Evolutionary conservation across 1,140 invertebrate genomes (phyloP), one percentile per base, ranked within the genome.

Genomic region (Bombus haemorrhoidalis): DNA sequence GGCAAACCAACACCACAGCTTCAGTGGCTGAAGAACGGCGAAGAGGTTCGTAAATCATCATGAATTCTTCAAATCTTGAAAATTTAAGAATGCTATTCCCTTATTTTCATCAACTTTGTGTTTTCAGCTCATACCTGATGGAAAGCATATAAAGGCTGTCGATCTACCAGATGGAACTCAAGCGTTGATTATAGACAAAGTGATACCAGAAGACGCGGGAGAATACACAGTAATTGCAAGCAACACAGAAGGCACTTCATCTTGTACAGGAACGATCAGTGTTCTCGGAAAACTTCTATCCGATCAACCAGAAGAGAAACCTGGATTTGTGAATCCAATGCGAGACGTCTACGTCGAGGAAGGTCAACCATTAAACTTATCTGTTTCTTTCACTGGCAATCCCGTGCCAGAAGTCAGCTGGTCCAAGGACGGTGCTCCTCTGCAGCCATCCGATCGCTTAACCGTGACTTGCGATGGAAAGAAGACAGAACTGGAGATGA

Each of bases 381-480:
- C 96, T 79, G 97, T 96, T 37, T 96, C 97, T 3, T 97, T 98
- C 92, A 95, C 96, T 34, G 98, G 98, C n/a, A 98, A 98, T 95
- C 98, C 98, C 0, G 96, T 98, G 85, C 98, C 98, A 2, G 97
- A 98, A 71, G 97, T 98, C 18, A 95, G 95, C 82, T 99, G 98
- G 98, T 97, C 95, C 39, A 98, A 98, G 93, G 97, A 98, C 93
- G 97, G 97, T 8, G 93, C 96, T 80, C 96, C 96, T 3, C 83
- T 98, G 3, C 88, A 92, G 53, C 96, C 97, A 8, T 96, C 96
- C 66, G 97, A 98, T 53, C 96, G 96, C 71, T 90, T 97, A 5
- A 93, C 97, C 68, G 95, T 97, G 71, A 97, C 96, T 10, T 98
- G 98, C 90, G 98, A 98, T 94, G 98, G 98, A 15, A 97, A 97